phyloP scores from a whole-genome alignment of 2,113 vertebrate genomes.

The Chaenocephalus aceratus region DNA sequence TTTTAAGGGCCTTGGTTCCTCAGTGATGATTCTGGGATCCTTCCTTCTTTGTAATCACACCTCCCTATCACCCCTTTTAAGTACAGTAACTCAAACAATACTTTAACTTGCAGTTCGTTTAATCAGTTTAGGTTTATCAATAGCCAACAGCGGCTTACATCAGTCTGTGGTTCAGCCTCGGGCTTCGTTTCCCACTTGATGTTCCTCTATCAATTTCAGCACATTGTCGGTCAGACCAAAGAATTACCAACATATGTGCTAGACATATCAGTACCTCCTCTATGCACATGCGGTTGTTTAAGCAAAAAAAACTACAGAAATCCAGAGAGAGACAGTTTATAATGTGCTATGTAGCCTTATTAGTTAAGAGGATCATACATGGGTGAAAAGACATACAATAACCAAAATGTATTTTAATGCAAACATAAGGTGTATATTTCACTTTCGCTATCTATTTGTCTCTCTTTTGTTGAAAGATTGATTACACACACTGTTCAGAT shows the following conservation, averaged over 20 bases:
- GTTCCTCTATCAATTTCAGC: slow-evolving; percentile 45
- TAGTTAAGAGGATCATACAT: slow-evolving; percentile 7
- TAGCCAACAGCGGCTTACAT: slow-evolving; percentile 17
- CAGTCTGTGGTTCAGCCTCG: slow-evolving; percentile 32
- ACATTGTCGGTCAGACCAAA: slow-evolving; percentile 53
- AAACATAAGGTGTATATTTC: slow-evolving; percentile 9
- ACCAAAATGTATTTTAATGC: slow-evolving; percentile 15
- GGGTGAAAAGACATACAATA: neutral
- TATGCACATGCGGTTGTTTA: slow-evolving; percentile 28
- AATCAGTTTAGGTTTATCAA: neutral
- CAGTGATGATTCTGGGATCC: neutral
- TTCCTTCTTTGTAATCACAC: slow-evolving; percentile 10
- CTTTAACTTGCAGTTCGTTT: slow-evolving; percentile 7
- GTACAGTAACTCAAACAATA: neutral
- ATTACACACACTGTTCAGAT: slow-evolving; percentile 4
- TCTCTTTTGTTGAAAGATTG: neutral
- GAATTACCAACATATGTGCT: slow-evolving; percentile 17
- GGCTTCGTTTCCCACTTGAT: slow-evolving; percentile 11
- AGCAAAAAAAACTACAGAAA: slow-evolving; percentile 19
- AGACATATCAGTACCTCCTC: slow-evolving; percentile 40
- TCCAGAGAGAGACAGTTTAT: slow-evolving; percentile 19
- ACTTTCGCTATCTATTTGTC: slow-evolving; percentile 7
- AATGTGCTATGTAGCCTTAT: slow-evolving; percentile 24
- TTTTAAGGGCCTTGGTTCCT: slow-evolving; percentile 14
- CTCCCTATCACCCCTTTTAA: neutral